phyloP scores from a whole-genome alignment of 2,888 invertebrate genomes.

The Xestoiulus laeticollis region DNA sequence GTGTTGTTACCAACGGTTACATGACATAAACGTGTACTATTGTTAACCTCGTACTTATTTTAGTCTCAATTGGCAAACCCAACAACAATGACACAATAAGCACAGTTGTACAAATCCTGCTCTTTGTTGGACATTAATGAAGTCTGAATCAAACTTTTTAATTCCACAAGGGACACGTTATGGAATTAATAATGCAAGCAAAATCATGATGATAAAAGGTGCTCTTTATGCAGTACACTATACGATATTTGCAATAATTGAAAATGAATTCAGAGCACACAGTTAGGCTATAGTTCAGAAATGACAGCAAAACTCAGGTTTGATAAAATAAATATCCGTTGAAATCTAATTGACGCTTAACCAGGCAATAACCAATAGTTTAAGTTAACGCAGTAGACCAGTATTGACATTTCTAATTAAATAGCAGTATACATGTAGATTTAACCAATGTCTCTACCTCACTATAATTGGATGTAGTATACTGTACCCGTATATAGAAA shows the following conservation, averaged over 20 bases:
- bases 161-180: background rate
- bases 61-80: background rate
- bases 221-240: background rate
- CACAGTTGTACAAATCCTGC: background rate
- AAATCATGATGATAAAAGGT: background rate
- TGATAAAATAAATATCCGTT: background rate
- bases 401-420: too few species aligned
- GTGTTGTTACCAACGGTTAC: constrained; percentile 22
- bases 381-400: too few species aligned
- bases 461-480: too few species aligned
- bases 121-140: background rate
- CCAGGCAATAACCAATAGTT: background rate
- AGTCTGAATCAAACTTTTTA: background rate
- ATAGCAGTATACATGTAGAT: too few species aligned
- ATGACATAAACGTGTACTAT: background rate
- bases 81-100: background rate
- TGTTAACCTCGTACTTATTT: background rate
- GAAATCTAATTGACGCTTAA: too few species aligned
- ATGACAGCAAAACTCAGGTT: background rate
- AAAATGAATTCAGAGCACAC: background rate
- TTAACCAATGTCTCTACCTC: too few species aligned
- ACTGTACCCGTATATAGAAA: too few species aligned
- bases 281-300: background rate
- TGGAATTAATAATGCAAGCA: background rate
- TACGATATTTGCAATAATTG: background rate